These are phyloP conservation scores for Mycogona germanica DNA, from an alignment of 2,888 invertebrate species.

Conservation along the genomic window DNA sequence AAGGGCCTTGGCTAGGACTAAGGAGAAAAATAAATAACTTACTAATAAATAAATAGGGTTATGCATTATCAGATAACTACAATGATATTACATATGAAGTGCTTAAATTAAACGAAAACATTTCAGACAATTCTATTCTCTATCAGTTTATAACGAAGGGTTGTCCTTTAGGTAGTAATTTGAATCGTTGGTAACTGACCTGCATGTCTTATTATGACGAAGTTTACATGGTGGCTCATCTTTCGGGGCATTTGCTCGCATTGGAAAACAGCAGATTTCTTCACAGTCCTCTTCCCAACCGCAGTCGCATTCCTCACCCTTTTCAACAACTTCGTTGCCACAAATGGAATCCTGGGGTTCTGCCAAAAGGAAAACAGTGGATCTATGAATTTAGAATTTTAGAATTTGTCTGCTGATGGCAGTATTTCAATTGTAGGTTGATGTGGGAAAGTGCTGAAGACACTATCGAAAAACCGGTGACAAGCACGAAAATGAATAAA, in stretches of 20 bases:
- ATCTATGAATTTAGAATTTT: too few relatives aligned
- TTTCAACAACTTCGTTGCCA: constrained; percentile 95
- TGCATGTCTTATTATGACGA: constrained; percentile 57
- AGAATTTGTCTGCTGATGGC: too few relatives aligned
- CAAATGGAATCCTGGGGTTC: constrained; percentile 90
- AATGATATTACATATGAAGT: neutral
- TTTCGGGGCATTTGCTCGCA: constrained; percentile 60
- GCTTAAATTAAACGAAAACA: neutral
- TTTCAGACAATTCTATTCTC: neutral
- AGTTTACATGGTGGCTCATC: constrained; percentile 76
- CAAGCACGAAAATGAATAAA: too few relatives aligned
- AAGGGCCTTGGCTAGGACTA: constrained; percentile 59
- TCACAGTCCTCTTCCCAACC: constrained; percentile 96
- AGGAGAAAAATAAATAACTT: neutral
- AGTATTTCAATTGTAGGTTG: too few relatives aligned
- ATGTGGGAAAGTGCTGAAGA: too few relatives aligned
- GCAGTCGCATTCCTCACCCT: constrained; percentile 96
- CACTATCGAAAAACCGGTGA: too few relatives aligned
- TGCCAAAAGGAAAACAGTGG: too few relatives aligned
- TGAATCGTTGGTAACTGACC: constrained; percentile 37
- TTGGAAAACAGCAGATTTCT: constrained; percentile 86
- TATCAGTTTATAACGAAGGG: neutral
- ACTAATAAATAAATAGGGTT: too few relatives aligned
- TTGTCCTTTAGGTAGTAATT: neutral
- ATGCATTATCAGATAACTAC: neutral